Percentiles rank a stretch among this genome's conserved stretches.
phyloP scores from a whole-genome alignment of 1,140 invertebrate genomes.

The Nasonia vitripennis region DNA sequence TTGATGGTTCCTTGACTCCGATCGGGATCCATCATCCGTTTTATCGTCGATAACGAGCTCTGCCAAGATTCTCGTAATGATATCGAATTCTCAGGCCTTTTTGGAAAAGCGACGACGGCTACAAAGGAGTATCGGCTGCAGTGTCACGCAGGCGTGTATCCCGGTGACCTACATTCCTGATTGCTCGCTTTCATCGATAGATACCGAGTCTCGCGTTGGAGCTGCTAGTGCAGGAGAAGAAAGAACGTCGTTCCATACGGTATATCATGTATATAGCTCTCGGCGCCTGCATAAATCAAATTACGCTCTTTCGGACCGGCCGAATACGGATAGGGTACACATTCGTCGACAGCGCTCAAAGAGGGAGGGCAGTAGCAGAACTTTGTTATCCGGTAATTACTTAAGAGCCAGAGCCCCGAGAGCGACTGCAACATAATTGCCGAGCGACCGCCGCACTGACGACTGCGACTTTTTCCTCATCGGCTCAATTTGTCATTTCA shows the following conservation, averaged over 20 bases:
- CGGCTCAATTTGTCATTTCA: neutral
- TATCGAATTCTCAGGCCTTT: no score
- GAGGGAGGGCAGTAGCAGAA: neutral
- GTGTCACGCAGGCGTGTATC: no score
- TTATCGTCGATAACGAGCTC: neutral
- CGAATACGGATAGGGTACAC: neutral
- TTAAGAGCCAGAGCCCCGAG: slow-evolving; percentile 1
- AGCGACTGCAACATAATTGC: neutral
- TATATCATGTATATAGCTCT: no score
- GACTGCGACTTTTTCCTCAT: neutral
- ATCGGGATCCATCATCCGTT: neutral
- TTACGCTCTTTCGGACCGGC: slow-evolving; percentile 5
- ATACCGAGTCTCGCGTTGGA: no score
- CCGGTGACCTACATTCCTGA: neutral
- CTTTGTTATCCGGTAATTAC: slow-evolving; percentile 36
- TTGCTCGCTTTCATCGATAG: neutral
- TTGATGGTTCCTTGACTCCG: neutral
- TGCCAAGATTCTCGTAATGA: no score
- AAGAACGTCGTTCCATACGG: no score
- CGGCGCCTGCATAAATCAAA: slow-evolving; percentile 28
- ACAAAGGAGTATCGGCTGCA: no score
- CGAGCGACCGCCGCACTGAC: no score
- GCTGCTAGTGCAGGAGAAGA: no score
- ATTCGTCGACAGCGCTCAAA: neutral
- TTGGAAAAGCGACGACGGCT: no score